Base-by-base conservation (phyloP, 2,113 vertebrate species). In the Megaleporinus macrocephalus region DNA sequence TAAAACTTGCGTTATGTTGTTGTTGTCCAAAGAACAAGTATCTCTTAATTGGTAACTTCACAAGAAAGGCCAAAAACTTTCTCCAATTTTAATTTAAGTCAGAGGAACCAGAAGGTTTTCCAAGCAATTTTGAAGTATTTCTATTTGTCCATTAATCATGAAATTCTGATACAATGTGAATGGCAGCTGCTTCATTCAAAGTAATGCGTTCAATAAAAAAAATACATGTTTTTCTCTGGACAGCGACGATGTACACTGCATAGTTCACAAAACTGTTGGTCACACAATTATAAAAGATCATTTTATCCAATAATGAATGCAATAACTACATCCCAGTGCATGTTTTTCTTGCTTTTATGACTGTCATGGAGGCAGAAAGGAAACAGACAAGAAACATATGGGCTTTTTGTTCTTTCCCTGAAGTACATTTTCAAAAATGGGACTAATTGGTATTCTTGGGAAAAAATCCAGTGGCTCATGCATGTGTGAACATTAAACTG, bases 371-470 rank as follows among this genome's bases (percentile, higher is more conserved):
- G 30, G 24, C 18, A 49, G 44, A 66, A 76, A 76, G 66, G 65
- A 77, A 86, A 81, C 27, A 63, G 79, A 82, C 27, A 59, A 62
- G 66, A 76, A 79, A 59, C 85, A 88, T 78, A 84, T 86, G 84
- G 77, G 73, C 78, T 78, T n/a, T 59, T 59, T 71, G 10, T 24
- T 76, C 22, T 76, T 33, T 82, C 63, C 55, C 77, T 77, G 55
- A 74, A 78, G 76, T 68, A 49, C 70, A 57, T 61, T 74, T 59
- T 84, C 20, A 49, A 83, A 81, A 85, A 86, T 55, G 22, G 55
- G 70, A 30, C 81, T 87, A 77, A 84, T 66, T 85, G 80, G 80
- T 83, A 77, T 88, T 86, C 73, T 85, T 86, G 83, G n/a, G 86
- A 84, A 61, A 76, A 68, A 44, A 44, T 6, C 51, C 62, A 72